Evolutionary conservation across 2,113 vertebrate genomes (phyloP), one percentile per base, ranked within the genome.

Genomic region (Sorex araneus): DNA sequence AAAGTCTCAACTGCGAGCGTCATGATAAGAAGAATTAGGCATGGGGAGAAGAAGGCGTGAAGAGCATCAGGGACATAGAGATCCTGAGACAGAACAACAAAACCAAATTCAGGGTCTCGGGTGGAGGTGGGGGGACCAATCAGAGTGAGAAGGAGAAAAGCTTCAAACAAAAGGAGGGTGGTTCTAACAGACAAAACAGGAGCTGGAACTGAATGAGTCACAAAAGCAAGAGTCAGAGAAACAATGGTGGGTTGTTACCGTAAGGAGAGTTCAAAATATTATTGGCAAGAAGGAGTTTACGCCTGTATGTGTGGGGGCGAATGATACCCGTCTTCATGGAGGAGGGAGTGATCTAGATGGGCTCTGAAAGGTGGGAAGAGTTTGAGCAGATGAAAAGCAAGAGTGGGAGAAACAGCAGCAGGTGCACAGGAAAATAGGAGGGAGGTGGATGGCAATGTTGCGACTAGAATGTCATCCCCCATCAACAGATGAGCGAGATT

Each of bases 331-430:
- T 43, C 34, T 74, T 84, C 13, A 40, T 9, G 47, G 50, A 74
- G 23, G 36, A 88, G 47, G 10, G 45, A 21, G 66, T 34, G 84
- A 79, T 18, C 28, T 27, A 40, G 43, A 57, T 25, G 64, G 23
- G 10, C 23, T 90, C 92, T 95, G 76, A 75, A 78, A 79, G 7
- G 40, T 36, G 10, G 19, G 8, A 18, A 79, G 76, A 28, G 75
- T 28, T 83, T n/a, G 54, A 30, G 36, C 0, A 34, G n/a, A 76
- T 23, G 30, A 34, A 85, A 40, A 60, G 27, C 0, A 25, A 7
- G 9, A 67, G 8, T 30, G 27, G 25, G 36, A 34, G 32, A 1
- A 54, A 54, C 9, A 9, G 32, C 21, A 13, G 0, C n/a, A 3
- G 7, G 34, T 71, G 10, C 32, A 21, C 1, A 21, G n/a, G 28